Conservation (phyloP, 2,797 vertebrate species). For the Halcyon badia region DNA sequence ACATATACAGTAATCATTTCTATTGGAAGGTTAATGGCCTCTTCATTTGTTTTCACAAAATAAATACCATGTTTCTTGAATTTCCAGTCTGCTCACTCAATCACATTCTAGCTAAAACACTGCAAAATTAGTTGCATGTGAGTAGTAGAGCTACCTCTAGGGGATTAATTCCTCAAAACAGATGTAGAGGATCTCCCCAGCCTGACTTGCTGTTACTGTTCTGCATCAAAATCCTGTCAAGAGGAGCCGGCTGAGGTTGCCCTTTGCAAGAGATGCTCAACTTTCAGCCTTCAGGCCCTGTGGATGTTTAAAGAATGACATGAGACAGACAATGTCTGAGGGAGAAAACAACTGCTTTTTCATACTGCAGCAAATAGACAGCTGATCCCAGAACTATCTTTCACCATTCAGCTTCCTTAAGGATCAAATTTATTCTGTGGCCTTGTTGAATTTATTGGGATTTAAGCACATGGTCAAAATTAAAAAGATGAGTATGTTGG, state of each 20-base stretch:
- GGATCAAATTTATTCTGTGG: background rate
- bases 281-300: background rate
- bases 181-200: slow-evolving; percentile 26
- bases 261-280: background rate
- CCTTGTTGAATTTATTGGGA: background rate
- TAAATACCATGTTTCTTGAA: slow-evolving; percentile 35
- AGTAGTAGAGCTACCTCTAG: slow-evolving; percentile 34
- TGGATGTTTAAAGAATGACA: background rate
- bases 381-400: background rate
- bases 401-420: background rate
- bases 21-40: slow-evolving; percentile 35
- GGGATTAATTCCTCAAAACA: slow-evolving; percentile 45
- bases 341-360: background rate
- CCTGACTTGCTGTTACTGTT: background rate
- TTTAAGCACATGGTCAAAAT: background rate
- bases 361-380: background rate
- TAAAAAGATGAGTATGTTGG: accelerated
- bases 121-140: slow-evolving; percentile 63
- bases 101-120: slow-evolving; percentile 36
- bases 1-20: background rate
- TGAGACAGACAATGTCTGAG: background rate
- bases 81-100: slow-evolving; percentile 29
- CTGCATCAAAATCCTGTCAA: slow-evolving; percentile 40
- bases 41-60: slow-evolving; percentile 55
- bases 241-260: background rate